Conservation (phyloP, 2,113 vertebrate species). For the Ranitomeya variabilis region DNA sequence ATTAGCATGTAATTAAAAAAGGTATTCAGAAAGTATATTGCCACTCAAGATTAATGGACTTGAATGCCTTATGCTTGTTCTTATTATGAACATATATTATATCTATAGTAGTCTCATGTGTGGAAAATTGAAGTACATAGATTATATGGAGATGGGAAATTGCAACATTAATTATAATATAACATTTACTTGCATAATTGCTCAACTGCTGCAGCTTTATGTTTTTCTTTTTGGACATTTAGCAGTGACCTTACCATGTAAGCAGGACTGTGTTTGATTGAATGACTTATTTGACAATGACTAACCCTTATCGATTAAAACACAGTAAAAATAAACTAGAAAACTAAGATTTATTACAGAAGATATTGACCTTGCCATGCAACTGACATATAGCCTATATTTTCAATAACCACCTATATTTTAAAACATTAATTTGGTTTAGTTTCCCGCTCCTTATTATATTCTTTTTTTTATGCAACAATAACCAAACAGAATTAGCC, state of each 20-base stretch:
- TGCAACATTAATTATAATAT: not conserved
- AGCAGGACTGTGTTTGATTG: not conserved
- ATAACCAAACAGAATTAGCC: not conserved
- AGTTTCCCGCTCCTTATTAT: not conserved
- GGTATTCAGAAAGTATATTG: too few relatives aligned
- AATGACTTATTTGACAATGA: not conserved
- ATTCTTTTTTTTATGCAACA: not conserved
- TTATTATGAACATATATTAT: not conserved
- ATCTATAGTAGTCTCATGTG: not conserved
- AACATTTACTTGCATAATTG: not conserved
- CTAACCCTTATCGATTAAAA: not conserved
- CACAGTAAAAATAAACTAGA: not conserved
- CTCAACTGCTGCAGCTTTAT: not conserved
- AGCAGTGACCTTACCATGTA: not conserved
- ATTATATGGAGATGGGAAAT: not conserved
- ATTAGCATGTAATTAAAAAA: not conserved
- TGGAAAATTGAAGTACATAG: not conserved
- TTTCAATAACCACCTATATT: not conserved
- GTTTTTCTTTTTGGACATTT: not conserved
- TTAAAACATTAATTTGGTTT: not conserved
- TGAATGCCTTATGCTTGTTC: not conserved
- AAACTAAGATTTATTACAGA: not conserved
- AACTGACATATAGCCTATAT: not conserved
- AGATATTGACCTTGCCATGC: not conserved
- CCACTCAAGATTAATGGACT: too few relatives aligned